These are phyloP conservation scores for Trididemnum nubilum DNA, from an alignment of 23 tunicate genomes.

Conservation along the genomic window DNA sequence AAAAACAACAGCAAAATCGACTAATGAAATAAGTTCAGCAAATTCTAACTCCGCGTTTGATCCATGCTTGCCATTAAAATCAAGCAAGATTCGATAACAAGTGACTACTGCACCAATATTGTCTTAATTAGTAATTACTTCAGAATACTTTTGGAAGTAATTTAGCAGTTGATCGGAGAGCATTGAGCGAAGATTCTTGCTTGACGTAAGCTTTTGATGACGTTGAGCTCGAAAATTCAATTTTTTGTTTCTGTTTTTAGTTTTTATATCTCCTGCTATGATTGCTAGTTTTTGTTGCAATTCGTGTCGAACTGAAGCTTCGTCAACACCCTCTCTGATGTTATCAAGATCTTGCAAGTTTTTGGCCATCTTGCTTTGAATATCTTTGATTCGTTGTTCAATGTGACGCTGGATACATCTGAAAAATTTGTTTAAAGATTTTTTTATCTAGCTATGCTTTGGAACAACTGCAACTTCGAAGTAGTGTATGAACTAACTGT, in stretches of 20 bases:
- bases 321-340: not conserved
- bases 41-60: not conserved
- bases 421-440: no score
- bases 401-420: not conserved
- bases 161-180: conserved; percentile 1
- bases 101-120: no score
- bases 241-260: conserved; percentile 15
- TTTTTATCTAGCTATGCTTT: no score
- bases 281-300: conserved; percentile 16
- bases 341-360: not conserved
- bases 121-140: not conserved
- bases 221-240: not conserved
- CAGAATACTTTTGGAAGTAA: not conserved
- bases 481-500: no score
- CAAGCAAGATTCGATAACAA: not conserved
- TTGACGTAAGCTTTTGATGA: conserved; percentile 16
- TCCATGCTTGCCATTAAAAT: not conserved
- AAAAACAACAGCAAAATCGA: not conserved
- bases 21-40: not conserved
- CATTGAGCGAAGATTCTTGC: not conserved
- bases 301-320: conserved; percentile 3
- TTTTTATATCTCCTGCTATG: not conserved
- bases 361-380: not conserved
- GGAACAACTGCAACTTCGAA: no score
- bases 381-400: not conserved